Conservation (phyloP, 53 echinoderm and acorn worm species). For the Astropecten irregularis region DNA sequence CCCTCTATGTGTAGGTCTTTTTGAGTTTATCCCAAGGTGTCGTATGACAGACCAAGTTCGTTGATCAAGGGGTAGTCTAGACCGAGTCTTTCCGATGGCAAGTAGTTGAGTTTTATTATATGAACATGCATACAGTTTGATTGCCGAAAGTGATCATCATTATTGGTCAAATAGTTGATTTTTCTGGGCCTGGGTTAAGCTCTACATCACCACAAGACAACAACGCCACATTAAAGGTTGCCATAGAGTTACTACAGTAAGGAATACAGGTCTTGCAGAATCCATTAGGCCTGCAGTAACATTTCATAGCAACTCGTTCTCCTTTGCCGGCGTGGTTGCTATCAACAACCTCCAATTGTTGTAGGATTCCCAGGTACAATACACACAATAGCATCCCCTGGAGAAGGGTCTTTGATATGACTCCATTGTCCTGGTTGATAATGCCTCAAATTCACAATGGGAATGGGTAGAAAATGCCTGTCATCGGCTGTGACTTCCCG, state of each 20-base stretch:
- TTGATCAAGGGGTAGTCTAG: not conserved
- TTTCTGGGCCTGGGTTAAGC: not conserved
- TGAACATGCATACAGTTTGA: not conserved
- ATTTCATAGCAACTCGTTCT: too few species aligned
- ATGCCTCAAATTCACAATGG: too few species aligned
- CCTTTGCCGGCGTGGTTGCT: too few species aligned
- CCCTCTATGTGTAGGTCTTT: not conserved
- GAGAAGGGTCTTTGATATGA: too few species aligned
- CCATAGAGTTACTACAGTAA: not conserved
- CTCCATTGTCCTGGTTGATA: too few species aligned
- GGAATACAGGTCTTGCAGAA: slow-evolving; percentile 13
- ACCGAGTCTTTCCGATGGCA: not conserved
- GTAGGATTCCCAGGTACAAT: too few species aligned
- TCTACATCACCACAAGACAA: slow-evolving; percentile 9
- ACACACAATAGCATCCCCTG: too few species aligned
- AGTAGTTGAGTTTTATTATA: not conserved
- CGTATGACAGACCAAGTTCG: not conserved
- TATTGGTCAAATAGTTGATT: not conserved
- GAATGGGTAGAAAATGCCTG: too few species aligned
- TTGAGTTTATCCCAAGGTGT: not conserved
- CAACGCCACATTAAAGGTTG: not conserved
- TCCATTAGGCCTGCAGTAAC: too few species aligned
- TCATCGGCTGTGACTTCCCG: too few species aligned
- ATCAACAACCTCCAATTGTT: too few species aligned
- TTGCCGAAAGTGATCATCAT: not conserved